Evolutionary conservation across 1,140 invertebrate species (phyloP), one percentile per base, ranked within the genome.

Genomic region (Marisa cornuarietis): DNA sequence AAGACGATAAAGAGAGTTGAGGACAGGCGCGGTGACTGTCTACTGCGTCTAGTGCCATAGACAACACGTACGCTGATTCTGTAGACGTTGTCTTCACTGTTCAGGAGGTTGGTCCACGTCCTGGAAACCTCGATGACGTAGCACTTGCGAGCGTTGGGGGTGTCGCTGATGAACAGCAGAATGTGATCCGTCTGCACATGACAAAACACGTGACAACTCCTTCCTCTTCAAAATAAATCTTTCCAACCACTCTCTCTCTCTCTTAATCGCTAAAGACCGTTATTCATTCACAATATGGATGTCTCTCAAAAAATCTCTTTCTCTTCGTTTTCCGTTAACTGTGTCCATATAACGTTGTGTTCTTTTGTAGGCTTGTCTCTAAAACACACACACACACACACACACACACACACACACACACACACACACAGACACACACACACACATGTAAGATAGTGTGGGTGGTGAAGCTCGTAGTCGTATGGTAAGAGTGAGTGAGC

Each of bases 151-250:
- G 22, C 9, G 58, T 75, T 13, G 9, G 52, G 73, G 26, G 24
- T 13, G 58, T 75, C 58, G 24, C 62, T 75, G 73, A 75, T 75
- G 73, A 75, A 75, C 9, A 75, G 73, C 24, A 75, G 73, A 4
- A 75, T 62, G 58, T n/a, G 22, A 24, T 7, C 8, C 58, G 54
- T 22, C 69, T 24, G 31, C 49, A 26, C 69, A 42, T 42, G 5
- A 71, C 69, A 71, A 16, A 42, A 71, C 31, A 42, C 20, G 31
- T 13, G 24, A 20, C 16, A 16, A 62, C 58, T 52, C 20, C 11
- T 62, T 51, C 4, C 58, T 54, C 24, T 9, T 54, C 49, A 54
- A 54, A 11, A 4, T 22, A 4, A 42, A n/a, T 26, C 52, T 0
- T 51, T 54, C n/a, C 22, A 58, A 51, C 22, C 18, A 16, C 11